Percentiles rank a stretch among this genome's conserved stretches.
Conservation (phyloP, 2,113 vertebrate genomes). For the Rissa tridactyla region DNA sequence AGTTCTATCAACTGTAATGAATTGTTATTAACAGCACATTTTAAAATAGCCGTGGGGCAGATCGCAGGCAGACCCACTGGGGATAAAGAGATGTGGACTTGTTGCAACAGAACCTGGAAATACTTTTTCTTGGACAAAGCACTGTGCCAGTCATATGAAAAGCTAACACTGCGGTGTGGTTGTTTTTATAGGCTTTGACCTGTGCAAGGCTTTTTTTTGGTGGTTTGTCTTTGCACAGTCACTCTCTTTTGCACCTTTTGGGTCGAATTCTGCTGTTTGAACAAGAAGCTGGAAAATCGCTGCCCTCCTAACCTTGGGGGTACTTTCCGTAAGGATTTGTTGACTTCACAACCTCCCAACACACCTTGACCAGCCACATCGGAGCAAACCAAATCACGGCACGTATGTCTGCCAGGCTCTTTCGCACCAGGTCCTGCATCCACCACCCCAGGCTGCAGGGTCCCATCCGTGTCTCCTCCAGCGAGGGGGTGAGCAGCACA, state of each 20-base stretch:
- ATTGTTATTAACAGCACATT: constrained; percentile 21
- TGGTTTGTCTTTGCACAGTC: not conserved
- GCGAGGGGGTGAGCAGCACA: constrained; percentile 28
- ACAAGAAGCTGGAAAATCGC: not conserved
- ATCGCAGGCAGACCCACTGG: constrained; percentile 16
- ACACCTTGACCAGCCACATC: not conserved
- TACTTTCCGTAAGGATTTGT: not conserved
- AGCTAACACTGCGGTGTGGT: not conserved
- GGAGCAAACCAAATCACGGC: not conserved
- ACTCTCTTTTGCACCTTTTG: not conserved
- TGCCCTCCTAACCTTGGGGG: not conserved
- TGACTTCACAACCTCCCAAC: not conserved
- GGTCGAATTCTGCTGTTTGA: not conserved
- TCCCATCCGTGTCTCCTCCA: not conserved
- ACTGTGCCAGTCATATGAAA: not conserved
- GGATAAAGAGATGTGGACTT: constrained; percentile 28
- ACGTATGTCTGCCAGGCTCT: not conserved
- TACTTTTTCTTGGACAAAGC: constrained; percentile 11
- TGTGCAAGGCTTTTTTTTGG: not conserved
- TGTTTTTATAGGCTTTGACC: not conserved
- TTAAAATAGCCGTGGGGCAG: constrained; percentile 24
- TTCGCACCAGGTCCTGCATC: not conserved
- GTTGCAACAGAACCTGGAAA: constrained; percentile 54
- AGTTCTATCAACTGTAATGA: constrained; percentile 35
- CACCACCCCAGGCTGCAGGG: not conserved